These are phyloP conservation scores for Sminthurinus aureus DNA, from an alignment of 2,888 invertebrate genomes.

Conservation along the genomic window DNA sequence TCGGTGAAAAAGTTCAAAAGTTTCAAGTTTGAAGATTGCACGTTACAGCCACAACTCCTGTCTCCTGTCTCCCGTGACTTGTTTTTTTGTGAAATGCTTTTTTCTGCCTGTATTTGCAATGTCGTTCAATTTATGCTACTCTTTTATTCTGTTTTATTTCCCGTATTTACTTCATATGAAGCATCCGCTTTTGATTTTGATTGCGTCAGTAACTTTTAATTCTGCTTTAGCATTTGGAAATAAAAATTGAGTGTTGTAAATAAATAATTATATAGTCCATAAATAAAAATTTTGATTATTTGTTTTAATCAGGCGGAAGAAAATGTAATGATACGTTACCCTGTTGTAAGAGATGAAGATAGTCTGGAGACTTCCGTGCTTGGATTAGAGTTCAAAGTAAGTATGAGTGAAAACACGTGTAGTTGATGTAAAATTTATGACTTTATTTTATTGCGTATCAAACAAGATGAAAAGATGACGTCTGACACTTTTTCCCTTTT, in stretches of 20 bases:
- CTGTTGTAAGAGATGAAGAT: constrained; percentile 67
- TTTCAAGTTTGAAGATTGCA: no score
- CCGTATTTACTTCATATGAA: neutral
- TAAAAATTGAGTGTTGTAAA: neutral
- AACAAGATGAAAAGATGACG: neutral
- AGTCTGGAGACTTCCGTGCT: constrained; percentile 80
- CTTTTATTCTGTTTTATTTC: no score
- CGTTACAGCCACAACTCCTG: no score
- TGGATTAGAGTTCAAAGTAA: constrained; percentile 76
- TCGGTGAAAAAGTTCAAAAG: no score
- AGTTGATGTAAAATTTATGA: neutral
- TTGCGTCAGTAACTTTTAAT: no score
- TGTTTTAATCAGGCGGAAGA: constrained; percentile 65
- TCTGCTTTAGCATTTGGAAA: neutral
- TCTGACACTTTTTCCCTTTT: neutral
- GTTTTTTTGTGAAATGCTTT: no score
- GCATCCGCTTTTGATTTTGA: neutral
- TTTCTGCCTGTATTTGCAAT: no score
- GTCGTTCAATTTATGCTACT: no score
- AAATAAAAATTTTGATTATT: neutral
- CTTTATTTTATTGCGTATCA: neutral
- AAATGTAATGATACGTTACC: constrained; percentile 63
- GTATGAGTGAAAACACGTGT: neutral
- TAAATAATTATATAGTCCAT: neutral
- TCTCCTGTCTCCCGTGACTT: no score